Percentiles rank a stretch among this genome's conserved stretches.
phyloP scores from a whole-genome alignment of 1,140 invertebrate species.

The Drosophila nigrodunni region DNA sequence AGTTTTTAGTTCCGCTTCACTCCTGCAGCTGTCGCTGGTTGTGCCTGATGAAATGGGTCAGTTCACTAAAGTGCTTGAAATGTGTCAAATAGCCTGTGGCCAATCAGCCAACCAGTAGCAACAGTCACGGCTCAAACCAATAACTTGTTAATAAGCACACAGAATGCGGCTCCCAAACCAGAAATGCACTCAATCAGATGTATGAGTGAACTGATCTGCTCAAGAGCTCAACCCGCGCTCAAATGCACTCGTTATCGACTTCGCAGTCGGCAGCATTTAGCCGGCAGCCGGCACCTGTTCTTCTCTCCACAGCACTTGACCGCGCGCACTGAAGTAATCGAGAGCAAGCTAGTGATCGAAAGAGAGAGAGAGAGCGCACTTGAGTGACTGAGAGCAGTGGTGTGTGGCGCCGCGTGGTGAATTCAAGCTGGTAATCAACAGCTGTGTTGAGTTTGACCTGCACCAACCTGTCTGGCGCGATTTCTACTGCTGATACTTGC shows the following conservation, averaged over 20 bases:
- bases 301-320: slow-evolving; percentile 26
- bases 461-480: slow-evolving; percentile 55
- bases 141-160: slow-evolving; percentile 46
- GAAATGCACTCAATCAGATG: slow-evolving; percentile 25
- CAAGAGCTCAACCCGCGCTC: slow-evolving; percentile 21
- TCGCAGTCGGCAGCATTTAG: neutral
- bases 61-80: slow-evolving; percentile 61
- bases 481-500: slow-evolving; percentile 10
- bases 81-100: slow-evolving; percentile 75
- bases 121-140: slow-evolving; percentile 37
- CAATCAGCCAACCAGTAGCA: slow-evolving; percentile 51
- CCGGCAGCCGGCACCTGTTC: slow-evolving; percentile 53
- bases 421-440: slow-evolving; percentile 31
- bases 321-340: slow-evolving; percentile 34
- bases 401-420: slow-evolving; percentile 45
- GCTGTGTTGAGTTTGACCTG: slow-evolving; percentile 75
- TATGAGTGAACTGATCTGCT: slow-evolving; percentile 19
- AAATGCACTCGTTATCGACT: slow-evolving; percentile 5
- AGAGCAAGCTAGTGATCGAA: neutral
- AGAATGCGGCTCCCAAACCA: slow-evolving; percentile 45
- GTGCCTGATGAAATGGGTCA: slow-evolving; percentile 66
- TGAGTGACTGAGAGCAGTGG: slow-evolving; percentile 7
- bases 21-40: slow-evolving; percentile 31
- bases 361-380: slow-evolving; percentile 16
- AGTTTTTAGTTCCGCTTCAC: slow-evolving; percentile 18